Conservation (phyloP, 1,140 invertebrate genomes). For the Anastrepha obliqua region DNA sequence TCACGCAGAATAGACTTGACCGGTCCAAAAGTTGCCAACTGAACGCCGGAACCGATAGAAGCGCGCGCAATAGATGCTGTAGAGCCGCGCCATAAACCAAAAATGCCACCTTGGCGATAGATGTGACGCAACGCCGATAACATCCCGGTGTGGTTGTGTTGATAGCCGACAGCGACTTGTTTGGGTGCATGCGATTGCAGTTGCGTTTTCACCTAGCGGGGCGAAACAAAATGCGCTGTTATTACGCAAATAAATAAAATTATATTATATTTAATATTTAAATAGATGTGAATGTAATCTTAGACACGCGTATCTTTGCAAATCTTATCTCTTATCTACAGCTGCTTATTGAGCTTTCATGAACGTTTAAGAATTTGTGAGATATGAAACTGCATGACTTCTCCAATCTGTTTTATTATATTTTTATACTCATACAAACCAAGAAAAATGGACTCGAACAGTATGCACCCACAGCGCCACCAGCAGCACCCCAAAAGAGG, state of each 20-base stretch:
- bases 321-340: constrained; percentile 57
- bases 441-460: constrained; percentile 70
- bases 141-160: constrained; percentile 85
- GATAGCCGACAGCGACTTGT: constrained; percentile 90
- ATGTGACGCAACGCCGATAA: constrained; percentile 81
- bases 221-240: not conserved
- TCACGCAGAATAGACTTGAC: constrained; percentile 77
- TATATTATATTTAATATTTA: too few species aligned
- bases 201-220: constrained; percentile 85
- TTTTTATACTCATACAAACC: constrained; percentile 59
- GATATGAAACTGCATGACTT: constrained; percentile 65
- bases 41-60: constrained; percentile 87
- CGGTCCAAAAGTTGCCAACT: constrained; percentile 87
- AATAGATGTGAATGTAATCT: too few species aligned
- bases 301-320: constrained; percentile 14
- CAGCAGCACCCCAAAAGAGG: constrained; percentile 81
- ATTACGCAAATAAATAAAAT: too few species aligned
- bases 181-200: constrained; percentile 86
- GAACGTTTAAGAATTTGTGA: not conserved
- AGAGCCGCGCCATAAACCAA: constrained; percentile 86
- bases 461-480: constrained; percentile 81
- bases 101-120: constrained; percentile 83
- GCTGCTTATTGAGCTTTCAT: not conserved
- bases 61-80: constrained; percentile 85
- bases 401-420: too few species aligned